Base-by-base conservation (phyloP, 2,888 invertebrate genomes). In the Andrena marginata region DNA sequence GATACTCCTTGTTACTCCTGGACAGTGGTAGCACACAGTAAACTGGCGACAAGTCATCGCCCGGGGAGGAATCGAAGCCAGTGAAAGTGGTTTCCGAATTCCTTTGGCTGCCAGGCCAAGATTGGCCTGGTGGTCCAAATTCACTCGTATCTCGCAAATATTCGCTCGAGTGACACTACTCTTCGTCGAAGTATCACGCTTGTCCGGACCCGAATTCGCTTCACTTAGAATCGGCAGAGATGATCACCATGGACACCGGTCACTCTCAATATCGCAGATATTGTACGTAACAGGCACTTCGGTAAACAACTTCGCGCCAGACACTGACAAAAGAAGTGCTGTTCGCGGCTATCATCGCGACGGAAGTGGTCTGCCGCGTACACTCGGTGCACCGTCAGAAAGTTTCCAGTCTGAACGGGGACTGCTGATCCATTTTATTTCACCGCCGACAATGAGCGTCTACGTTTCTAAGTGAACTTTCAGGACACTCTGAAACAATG, bases 171-270 rank as follows among this genome's bases (percentile, higher is more conserved):
- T 23, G 29, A 48, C 26, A 26, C 42, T 16, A 48, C 23, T 64
- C 48, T 13, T 33, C 54, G 29, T 23, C 35, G 20, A 7, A 63
- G 13, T 67, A 26, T 13, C 56, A 16, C 54, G 33, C 49, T 60
- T 49, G 2, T 70, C 10, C 23, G n/a, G n/a, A 51, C 60, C 4
- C 13, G n/a, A 35, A 16, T 29, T 51, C 60, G 16, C 49, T 49
- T n/a, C 2, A 8, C 0, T 16, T 10, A 29, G 42, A 51, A 26
- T 70, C 69, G 23, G 78, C 78, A 90, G 91, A 91, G 78, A 93
- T 93, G 93, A 92, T 92, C 91, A 89, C 89, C 77, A 93, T 93
- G 93, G 92, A 93, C 85, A 87, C 87, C 74, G 76, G 86, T 76
- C 87, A 91, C 51, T 87, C 91, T 63, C 90, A 90, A 69, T 92